Conservation (phyloP, 2,888 invertebrate genomes). For the Andrena bicolor region DNA sequence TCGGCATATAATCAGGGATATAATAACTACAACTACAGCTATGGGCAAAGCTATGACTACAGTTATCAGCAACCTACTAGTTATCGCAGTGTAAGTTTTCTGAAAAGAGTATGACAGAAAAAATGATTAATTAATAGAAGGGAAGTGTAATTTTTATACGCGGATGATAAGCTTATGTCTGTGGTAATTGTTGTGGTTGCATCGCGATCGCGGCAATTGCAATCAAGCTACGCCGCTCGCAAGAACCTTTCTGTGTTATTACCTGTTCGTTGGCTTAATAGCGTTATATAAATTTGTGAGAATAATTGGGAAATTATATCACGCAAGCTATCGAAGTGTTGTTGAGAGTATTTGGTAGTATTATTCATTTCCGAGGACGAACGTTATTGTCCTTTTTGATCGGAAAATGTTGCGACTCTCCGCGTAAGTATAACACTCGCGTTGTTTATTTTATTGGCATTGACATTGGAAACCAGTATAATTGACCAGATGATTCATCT, state of each 20-base stretch:
- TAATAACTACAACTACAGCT: conserved; percentile 82
- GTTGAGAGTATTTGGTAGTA: conserved; percentile 51
- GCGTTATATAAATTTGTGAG: conserved; percentile 32
- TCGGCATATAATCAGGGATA: conserved; percentile 80
- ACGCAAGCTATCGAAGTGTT: conserved; percentile 48
- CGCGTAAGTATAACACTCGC: conserved; percentile 74
- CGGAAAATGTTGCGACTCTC: conserved; percentile 51
- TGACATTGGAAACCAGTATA: conserved; percentile 71
- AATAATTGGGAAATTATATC: conserved; percentile 28
- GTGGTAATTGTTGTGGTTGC: conserved; percentile 21
- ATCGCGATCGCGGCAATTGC: conserved; percentile 15
- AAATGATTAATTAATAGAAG: background rate
- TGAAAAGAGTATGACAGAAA: background rate
- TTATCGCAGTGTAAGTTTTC: conserved; percentile 82
- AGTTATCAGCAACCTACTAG: conserved; percentile 80
- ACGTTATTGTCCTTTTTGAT: conserved; percentile 51
- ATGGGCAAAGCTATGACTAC: conserved; percentile 81
- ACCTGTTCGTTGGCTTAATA: conserved; percentile 26
- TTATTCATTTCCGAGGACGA: conserved; percentile 43
- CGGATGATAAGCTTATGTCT: conserved; percentile 17
- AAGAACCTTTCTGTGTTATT: conserved; percentile 3
- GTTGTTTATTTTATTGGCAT: conserved; percentile 75
- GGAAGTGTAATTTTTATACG: conserved; percentile 4
- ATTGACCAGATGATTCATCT: conserved; percentile 71
- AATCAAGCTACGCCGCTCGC: conserved; percentile 8